These are phyloP conservation scores for Hypercompe scribonia DNA, from an alignment of 2,888 invertebrate species.

Conservation along the genomic window DNA sequence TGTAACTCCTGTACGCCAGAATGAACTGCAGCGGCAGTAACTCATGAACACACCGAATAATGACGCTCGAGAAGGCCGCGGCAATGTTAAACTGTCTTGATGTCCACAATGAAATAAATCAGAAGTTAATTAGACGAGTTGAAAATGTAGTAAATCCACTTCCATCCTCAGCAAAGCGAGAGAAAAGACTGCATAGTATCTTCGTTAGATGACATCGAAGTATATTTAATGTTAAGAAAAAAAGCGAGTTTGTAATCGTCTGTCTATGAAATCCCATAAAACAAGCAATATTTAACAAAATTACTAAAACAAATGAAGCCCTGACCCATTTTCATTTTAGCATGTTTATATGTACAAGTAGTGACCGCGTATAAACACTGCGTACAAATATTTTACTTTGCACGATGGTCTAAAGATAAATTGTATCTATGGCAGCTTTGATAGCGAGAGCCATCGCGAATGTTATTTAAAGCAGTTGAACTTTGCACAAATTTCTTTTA, in stretches of 20 bases:
- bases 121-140: neutral
- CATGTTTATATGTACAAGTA: conserved; percentile 8
- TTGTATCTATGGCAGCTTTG: neutral
- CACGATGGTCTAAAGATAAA: neutral
- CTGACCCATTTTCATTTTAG: conserved; percentile 40
- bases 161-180: neutral
- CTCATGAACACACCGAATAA: neutral
- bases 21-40: too few species aligned
- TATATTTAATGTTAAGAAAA: neutral
- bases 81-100: too few species aligned
- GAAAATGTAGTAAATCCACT: neutral
- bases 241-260: neutral
- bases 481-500: neutral
- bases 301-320: conserved; percentile 28
- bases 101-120: neutral
- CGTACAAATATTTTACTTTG: neutral
- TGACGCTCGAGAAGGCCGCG: neutral
- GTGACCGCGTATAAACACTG: conserved; percentile 3
- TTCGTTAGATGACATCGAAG: neutral
- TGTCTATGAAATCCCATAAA: neutral
- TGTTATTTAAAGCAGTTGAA: neutral
- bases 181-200: neutral
- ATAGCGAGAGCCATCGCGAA: neutral
- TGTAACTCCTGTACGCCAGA: too few species aligned
- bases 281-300: conserved; percentile 2